phyloP scores from a whole-genome alignment of 2,113 vertebrate species.

The Papio anubis region DNA sequence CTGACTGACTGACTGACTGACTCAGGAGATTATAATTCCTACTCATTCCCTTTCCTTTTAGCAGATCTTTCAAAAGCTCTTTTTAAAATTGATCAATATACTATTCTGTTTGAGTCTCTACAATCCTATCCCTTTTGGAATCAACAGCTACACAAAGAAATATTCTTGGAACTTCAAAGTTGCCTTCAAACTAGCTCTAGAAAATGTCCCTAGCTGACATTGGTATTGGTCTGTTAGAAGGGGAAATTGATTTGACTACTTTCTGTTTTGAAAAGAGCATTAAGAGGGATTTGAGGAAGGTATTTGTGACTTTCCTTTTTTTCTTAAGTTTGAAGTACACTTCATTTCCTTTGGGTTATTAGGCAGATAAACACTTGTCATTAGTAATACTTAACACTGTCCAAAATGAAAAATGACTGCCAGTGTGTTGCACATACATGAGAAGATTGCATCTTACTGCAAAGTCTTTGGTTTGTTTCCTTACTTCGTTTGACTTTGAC shows the following conservation, averaged over 20 bases:
- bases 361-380: slow-evolving; percentile 47
- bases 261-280: neutral
- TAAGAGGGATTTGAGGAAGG: neutral
- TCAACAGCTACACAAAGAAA: neutral
- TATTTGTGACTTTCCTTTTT: slow-evolving; percentile 27
- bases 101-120: slow-evolving; percentile 11
- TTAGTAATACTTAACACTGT: neutral
- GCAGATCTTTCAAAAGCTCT: neutral
- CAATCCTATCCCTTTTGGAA: neutral
- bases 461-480: slow-evolving; percentile 1
- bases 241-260: neutral
- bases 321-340: slow-evolving; percentile 4
- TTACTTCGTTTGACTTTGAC: slow-evolving; percentile 35
- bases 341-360: neutral
- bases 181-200: neutral
- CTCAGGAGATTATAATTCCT: neutral
- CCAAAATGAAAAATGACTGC: slow-evolving; percentile 12
- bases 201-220: neutral
- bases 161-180: neutral
- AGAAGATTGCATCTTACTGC: neutral
- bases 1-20: neutral
- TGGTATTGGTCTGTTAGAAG: neutral
- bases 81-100: neutral
- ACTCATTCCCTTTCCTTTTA: neutral
- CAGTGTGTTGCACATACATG: neutral